These are phyloP conservation scores for Clinocottus analis DNA, from an alignment of 2,113 vertebrate genomes.

Conservation along the genomic window DNA sequence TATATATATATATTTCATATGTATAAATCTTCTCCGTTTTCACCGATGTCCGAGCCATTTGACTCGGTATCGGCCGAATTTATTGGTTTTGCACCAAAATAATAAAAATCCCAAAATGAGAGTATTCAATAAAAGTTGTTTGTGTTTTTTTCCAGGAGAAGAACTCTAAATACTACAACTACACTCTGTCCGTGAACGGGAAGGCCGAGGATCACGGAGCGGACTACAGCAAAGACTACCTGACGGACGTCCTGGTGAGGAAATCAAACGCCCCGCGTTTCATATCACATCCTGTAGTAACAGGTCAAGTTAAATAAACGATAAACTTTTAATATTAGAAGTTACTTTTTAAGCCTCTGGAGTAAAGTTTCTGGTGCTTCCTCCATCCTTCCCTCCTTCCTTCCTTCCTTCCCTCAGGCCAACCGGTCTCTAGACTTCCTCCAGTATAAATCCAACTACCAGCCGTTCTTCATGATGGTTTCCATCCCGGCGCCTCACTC, in stretches of 20 bases:
- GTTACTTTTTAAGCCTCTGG: too few relatives aligned
- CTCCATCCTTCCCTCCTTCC: too few relatives aligned
- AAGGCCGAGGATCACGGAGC: constrained; percentile 89
- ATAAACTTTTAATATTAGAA: too few relatives aligned
- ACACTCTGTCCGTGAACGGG: constrained; percentile 96
- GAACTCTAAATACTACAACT: constrained; percentile 99
- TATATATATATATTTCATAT: too few relatives aligned
- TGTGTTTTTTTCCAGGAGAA: constrained; percentile 86
- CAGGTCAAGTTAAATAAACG: too few relatives aligned
- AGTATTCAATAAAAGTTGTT: neutral
- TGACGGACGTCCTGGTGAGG: constrained; percentile 95
- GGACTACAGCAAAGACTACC: constrained; percentile 94
- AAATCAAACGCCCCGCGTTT: neutral
- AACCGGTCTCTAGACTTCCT: constrained; percentile 96
- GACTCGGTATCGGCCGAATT: too few relatives aligned
- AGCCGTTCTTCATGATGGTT: constrained; percentile 99
- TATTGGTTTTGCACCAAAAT: too few relatives aligned
- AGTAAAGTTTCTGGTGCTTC: too few relatives aligned
- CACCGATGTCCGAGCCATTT: too few relatives aligned
- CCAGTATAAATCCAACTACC: constrained; percentile 90
- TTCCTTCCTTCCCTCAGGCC: constrained; percentile 80
- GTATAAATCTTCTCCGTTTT: too few relatives aligned
- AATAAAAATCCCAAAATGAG: too few relatives aligned
- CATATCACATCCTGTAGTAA: neutral
- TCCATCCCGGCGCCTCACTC: constrained; percentile 96